Evolutionary conservation across 1,140 invertebrate species (phyloP).

Genomic region (Hetaerina americana): DNA sequence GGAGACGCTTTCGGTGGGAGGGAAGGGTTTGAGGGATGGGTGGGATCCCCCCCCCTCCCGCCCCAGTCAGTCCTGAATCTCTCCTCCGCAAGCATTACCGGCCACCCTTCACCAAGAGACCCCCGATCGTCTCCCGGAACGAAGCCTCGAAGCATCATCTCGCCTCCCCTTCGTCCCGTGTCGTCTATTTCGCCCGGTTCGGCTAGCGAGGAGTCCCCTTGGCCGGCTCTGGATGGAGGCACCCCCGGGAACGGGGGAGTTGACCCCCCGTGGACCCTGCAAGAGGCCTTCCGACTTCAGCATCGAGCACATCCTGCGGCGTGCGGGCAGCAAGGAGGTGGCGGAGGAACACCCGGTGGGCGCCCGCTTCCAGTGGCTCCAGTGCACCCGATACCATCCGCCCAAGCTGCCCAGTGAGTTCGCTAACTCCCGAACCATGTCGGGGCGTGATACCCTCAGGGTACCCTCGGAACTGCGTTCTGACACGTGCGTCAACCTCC

Average conservation of each 20-base stretch:
- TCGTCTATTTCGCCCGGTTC: neutral
- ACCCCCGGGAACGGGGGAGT: neutral
- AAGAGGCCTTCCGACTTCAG: neutral
- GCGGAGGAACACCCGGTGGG: neutral
- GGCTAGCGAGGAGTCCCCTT: neutral
- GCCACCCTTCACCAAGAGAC: too few relatives aligned
- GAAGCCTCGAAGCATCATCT: neutral
- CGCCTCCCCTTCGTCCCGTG: neutral
- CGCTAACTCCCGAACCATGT: too few relatives aligned
- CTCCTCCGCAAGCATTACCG: too few relatives aligned
- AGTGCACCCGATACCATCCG: slow-evolving; percentile 59
- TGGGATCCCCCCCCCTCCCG: neutral
- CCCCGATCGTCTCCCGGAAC: too few relatives aligned
- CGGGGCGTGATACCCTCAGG: too few relatives aligned
- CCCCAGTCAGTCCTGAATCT: too few relatives aligned
- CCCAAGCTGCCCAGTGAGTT: slow-evolving; percentile 55
- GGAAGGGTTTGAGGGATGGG: neutral
- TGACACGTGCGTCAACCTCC: too few relatives aligned
- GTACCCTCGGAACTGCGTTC: too few relatives aligned
- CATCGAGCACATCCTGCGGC: neutral
- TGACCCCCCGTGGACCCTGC: neutral
- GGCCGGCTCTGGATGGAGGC: neutral
- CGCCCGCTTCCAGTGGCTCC: slow-evolving; percentile 42
- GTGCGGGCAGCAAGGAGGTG: neutral
- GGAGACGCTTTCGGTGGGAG: neutral